Evolutionary conservation across 2,113 vertebrate genomes (phyloP), one percentile per base, ranked within the genome.

Genomic region (Osmerus mordax): DNA sequence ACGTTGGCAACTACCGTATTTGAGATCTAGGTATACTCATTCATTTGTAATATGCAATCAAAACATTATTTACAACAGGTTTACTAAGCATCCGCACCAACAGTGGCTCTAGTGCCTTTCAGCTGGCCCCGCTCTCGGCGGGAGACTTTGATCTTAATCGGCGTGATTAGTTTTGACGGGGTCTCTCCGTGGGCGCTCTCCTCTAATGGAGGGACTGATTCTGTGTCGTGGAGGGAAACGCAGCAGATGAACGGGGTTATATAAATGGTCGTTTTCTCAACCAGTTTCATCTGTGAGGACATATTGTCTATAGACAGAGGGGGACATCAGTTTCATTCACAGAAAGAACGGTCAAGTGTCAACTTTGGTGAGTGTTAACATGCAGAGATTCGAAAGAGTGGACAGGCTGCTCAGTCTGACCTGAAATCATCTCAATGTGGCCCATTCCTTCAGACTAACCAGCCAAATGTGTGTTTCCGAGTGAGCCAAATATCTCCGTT

Each of bases 131-230:
- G 90, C 87, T 84, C 90, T 94, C 91, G 91, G 92, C 91, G 91
- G 93, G 92, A 94, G 94, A 94, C 92, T 93, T 94, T 93, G 94
- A 95, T 95, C 94, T 95, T 94, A 95, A 95, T 95, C 93, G 94
- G 93, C 94, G 92, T 95, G 94, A 96, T 96, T 95, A 95, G 94
- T 94, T 95, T 95, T 95, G 94, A 94, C 94, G 94, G 94, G 94
- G 94, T 92, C 91, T 92, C 93, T 92, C 94, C 94, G 86, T 91
- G n/a, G 94, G 94, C 94, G 86, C 92, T 95, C 94, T 95, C 94
- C 94, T 92, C 94, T 94, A 95, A 94, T 94, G 94, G 93, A 95
- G 94, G 93, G 93, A 94, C 92, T 92, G 92, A 93, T 94, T 93
- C 92, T 93, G 93, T 94, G 92, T 93, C 92, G 92, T 91, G 90